Evolutionary conservation across 35 echinoderm and acorn worm species (phyloP).

Genomic region (Holothuria glaberrima): DNA sequence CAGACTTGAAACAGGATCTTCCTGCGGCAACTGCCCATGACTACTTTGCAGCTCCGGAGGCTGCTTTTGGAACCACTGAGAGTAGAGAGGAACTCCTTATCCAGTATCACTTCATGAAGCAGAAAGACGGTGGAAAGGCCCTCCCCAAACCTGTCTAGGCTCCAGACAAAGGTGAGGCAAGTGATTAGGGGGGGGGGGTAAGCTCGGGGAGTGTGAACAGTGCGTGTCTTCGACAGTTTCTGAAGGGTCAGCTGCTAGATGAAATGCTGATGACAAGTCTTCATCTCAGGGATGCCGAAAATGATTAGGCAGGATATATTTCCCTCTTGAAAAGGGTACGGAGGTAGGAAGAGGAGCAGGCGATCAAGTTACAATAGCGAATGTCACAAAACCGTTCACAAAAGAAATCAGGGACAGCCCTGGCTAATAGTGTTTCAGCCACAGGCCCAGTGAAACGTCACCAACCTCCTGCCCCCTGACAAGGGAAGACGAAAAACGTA

Average conservation of each 20-base stretch:
- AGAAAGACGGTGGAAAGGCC: slow-evolving; percentile 29
- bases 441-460: background rate
- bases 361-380: background rate
- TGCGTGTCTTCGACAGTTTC: slow-evolving; percentile 45
- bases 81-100: slow-evolving; percentile 60
- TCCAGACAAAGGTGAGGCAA: slow-evolving; percentile 17
- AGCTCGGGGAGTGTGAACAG: background rate
- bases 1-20: slow-evolving; percentile 56
- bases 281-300: slow-evolving; percentile 24
- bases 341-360: slow-evolving; percentile 57
- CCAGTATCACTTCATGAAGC: slow-evolving; percentile 46
- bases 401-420: background rate
- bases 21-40: too few species aligned
- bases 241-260: slow-evolving; percentile 48
- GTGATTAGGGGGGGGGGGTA: slow-evolving; percentile 19
- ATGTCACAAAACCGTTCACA: background rate
- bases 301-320: slow-evolving; percentile 48
- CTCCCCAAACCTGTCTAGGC: slow-evolving; percentile 22
- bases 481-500: too few species aligned
- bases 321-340: slow-evolving; percentile 21
- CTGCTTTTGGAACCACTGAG: slow-evolving; percentile 70
- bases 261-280: slow-evolving; percentile 70
- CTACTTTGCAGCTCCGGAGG: too few species aligned
- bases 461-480: background rate
- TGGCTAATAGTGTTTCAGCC: background rate